Conservation (phyloP, 2,888 invertebrate species). For the Cheilosia soror region DNA sequence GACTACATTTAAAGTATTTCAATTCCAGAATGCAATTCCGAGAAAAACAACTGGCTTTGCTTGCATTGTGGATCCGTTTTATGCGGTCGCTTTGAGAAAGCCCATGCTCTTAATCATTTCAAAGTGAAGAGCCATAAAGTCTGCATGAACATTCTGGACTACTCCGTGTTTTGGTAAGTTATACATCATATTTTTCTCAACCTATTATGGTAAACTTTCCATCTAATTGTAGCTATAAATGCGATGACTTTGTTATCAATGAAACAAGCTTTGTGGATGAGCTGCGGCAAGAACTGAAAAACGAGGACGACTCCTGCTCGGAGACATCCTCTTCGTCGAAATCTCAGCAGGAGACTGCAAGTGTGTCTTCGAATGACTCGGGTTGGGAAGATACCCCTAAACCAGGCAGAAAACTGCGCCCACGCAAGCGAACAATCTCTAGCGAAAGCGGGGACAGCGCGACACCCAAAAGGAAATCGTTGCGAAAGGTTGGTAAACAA, state of each 20-base stretch:
- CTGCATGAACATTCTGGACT: slow-evolving; percentile 90
- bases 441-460: slow-evolving; percentile 76
- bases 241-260: slow-evolving; percentile 92
- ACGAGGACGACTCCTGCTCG: slow-evolving; percentile 80
- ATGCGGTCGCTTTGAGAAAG: slow-evolving; percentile 91
- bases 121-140: slow-evolving; percentile 87
- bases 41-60: slow-evolving; percentile 91
- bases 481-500: slow-evolving; percentile 52
- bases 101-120: slow-evolving; percentile 90
- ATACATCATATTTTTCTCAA: no score
- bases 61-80: slow-evolving; percentile 89
- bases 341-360: slow-evolving; percentile 78
- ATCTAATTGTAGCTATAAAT: slow-evolving; percentile 87
- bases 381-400: slow-evolving; percentile 77
- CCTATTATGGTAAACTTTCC: background rate
- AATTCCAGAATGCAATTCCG: slow-evolving; percentile 86
- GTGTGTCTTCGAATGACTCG: slow-evolving; percentile 78
- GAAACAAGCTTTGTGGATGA: slow-evolving; percentile 87
- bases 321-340: slow-evolving; percentile 80
- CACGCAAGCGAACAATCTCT: slow-evolving; percentile 78
- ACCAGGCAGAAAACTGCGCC: slow-evolving; percentile 77
- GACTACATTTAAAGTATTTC: background rate
- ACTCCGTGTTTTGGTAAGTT: slow-evolving; percentile 90
- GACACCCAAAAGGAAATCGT: slow-evolving; percentile 59
- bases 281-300: slow-evolving; percentile 85